Evolutionary conservation across 1,140 invertebrate genomes (phyloP).

Genomic region (Atta texana): DNA sequence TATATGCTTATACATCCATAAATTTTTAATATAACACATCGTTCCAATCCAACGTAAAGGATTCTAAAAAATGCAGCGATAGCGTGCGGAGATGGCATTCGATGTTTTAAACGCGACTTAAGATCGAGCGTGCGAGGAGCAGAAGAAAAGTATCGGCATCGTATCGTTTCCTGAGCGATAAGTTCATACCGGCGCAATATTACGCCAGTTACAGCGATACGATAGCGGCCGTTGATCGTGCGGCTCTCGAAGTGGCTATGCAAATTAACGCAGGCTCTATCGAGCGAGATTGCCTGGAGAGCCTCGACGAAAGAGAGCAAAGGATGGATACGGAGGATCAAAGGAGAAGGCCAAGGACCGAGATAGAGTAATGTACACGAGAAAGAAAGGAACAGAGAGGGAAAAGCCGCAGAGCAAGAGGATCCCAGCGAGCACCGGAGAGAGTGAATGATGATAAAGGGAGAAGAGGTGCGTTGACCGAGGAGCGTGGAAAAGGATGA

Average conservation of each 20-base stretch:
- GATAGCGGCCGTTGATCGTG: conserved; percentile 69
- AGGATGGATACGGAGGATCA: conserved; percentile 27
- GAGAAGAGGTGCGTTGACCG: conserved; percentile 56
- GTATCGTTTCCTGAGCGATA: conserved; percentile 68
- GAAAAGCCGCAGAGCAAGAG: conserved; percentile 9
- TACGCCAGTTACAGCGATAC: conserved; percentile 68
- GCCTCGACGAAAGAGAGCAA: conserved; percentile 45
- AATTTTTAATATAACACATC: conserved; percentile 24
- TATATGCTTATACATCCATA: background rate
- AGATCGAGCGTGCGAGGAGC: conserved; percentile 10
- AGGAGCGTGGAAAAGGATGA: conserved; percentile 44
- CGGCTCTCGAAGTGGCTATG: conserved; percentile 73
- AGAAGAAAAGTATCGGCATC: conserved; percentile 57
- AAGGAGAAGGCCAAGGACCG: background rate
- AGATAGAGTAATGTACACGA: conserved; percentile 23
- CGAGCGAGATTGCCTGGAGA: conserved; percentile 70
- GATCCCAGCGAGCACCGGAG: background rate
- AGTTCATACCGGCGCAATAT: conserved; percentile 69
- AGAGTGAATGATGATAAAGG: conserved; percentile 37
- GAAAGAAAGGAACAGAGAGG: conserved; percentile 31
- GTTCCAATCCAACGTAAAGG: background rate
- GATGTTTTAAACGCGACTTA: conserved; percentile 27
- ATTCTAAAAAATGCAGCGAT: conserved; percentile 29
- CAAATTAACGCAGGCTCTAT: conserved; percentile 75
- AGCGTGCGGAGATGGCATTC: background rate